Conservation (phyloP, 2,113 vertebrate genomes). For the Bubalus kerabau region DNA sequence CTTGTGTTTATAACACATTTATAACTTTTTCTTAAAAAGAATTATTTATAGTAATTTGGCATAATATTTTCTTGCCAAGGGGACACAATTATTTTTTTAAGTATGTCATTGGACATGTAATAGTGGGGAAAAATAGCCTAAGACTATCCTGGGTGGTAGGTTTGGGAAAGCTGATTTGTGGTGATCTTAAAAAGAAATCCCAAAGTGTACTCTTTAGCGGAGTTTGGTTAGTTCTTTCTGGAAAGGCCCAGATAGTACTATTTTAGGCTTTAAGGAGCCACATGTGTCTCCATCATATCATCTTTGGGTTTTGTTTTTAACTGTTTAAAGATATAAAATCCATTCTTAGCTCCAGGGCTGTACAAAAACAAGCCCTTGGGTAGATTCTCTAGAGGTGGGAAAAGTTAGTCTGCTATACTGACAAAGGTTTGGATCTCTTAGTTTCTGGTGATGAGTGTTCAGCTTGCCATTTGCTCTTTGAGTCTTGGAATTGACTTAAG, state of each 20-base stretch:
- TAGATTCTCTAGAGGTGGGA: not conserved
- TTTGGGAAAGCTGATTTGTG: not conserved
- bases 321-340: not conserved
- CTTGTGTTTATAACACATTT: not conserved
- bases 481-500: not conserved
- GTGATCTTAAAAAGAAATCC: not conserved
- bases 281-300: not conserved
- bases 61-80: not conserved
- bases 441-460: not conserved
- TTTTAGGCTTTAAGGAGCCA: not conserved
- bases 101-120: not conserved
- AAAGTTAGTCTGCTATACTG: not conserved
- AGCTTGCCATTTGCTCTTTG: not conserved
- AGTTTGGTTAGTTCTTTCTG: not conserved
- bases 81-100: not conserved
- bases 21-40: not conserved
- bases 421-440: not conserved
- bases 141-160: not conserved
- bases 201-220: not conserved
- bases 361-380: not conserved
- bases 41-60: not conserved
- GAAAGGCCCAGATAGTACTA: not conserved
- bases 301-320: constrained; percentile 2
- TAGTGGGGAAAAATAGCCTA: not conserved
- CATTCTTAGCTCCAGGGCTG: not conserved